Base-by-base conservation (phyloP, 2,797 vertebrate species). In the Mastacembelus armatus region DNA sequence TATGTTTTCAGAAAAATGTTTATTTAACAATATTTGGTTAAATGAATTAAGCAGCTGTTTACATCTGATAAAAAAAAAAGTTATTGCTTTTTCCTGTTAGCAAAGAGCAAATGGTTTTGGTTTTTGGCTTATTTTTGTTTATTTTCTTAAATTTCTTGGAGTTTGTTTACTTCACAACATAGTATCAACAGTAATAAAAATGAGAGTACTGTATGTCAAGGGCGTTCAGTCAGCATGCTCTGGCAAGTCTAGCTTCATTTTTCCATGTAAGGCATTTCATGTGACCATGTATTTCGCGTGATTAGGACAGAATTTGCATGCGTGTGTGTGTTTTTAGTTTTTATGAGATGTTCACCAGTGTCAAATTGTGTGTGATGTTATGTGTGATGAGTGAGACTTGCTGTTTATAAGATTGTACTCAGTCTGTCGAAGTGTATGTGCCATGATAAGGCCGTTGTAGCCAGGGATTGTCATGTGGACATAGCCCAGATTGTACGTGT, bases 401-500 rank as follows among this genome's bases (percentile, higher is more conserved):
- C 51, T 73, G 78, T 86, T 83, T 80, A 78, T 76, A 71, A 81
- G 67, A 81, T 74, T 80, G 56, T 68, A 66, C 64, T 72, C 76
- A 71, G 84, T 87, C 74, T 78, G 76, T 85, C 50, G 55, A 81
- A 83, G 78, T 86, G 77, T 68, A 72, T 84, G 66, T 84, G 74
- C 80, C 66, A 65, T 9, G 78, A 74, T 84, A 81, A 86, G 86
- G 75, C 81, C 68, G 71, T 86, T 84, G 80, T 82, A 85, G 80
- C 78, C 77, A 66, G 74, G 81, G 79, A 87, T 80, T 22, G 61
- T 80, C 78, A 66, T 78, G 85, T 91, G 89, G 90, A 79, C 51
- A 21, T 38, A 40, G 24, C 67, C 84, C 89, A 89, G 83, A 16
- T 45, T 33, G 47, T 45, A 36, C 52, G 39, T 40, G n/a, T 42